phyloP scores from a whole-genome alignment of 2,888 invertebrate genomes.

The Ganaspis brasiliensis region DNA sequence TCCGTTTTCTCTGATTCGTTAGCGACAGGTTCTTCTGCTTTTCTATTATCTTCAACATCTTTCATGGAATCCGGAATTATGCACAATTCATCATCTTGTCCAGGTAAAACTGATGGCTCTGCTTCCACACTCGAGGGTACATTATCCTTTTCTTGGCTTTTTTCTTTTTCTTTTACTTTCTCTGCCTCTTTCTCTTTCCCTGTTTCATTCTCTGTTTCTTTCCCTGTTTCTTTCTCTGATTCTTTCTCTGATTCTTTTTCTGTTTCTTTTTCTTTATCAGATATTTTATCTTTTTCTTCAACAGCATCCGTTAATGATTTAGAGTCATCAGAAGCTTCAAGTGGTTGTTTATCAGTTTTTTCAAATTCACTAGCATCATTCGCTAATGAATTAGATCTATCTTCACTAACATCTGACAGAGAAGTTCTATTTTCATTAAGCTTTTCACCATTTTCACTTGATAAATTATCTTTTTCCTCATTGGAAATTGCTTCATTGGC shows the following conservation, averaged over 20 bases:
- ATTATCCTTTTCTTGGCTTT: not conserved
- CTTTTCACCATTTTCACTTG: conserved; percentile 49
- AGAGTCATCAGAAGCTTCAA: conserved; percentile 47
- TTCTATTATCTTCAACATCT: conserved; percentile 63
- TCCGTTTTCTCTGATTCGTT: conserved; percentile 77
- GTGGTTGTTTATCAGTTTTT: conserved; percentile 44
- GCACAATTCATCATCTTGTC: conserved; percentile 78
- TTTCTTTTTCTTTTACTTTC: conserved; percentile 48
- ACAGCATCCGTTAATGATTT: conserved; percentile 11
- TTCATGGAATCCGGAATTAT: conserved; percentile 80
- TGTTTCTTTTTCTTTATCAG: conserved; percentile 44
- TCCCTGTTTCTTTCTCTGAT: conserved; percentile 49
- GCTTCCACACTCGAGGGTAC: conserved; percentile 56
- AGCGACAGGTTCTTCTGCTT: conserved; percentile 56
- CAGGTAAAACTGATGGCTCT: conserved; percentile 69
- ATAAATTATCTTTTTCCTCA: conserved; percentile 45
- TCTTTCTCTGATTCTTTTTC: conserved; percentile 32
- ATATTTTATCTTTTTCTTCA: conserved; percentile 44
- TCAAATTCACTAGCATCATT: conserved; percentile 13
- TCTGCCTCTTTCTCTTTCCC: conserved; percentile 50
- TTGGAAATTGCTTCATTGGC: conserved; percentile 55
- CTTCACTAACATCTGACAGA: not conserved
- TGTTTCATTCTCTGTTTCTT: too few relatives aligned
- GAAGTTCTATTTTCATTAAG: conserved; percentile 26
- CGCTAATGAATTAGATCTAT: not conserved